A percentile compares a stretch with the other conserved stretches of the same genome.
Evolutionary conservation across 1,140 invertebrate genomes (phyloP).

Genomic region (Nixonia krombeini): DNA sequence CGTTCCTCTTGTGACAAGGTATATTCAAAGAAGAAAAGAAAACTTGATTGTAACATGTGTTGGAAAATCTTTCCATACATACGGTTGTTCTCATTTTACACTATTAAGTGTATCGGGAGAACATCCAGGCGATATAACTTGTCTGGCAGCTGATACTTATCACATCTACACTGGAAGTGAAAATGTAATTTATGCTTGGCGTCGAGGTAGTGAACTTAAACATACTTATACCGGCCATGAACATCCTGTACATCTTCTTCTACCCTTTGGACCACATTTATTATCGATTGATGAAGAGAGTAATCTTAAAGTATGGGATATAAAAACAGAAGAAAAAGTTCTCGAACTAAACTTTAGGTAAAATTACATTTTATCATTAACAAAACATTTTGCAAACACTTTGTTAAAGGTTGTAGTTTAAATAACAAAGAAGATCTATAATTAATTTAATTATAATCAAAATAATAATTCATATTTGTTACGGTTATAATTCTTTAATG

Average conservation of each 20-base stretch:
- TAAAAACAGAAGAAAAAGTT: slow-evolving; percentile 80
- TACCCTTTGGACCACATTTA: slow-evolving; percentile 90
- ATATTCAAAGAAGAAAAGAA: slow-evolving; percentile 88
- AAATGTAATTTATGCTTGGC: slow-evolving; percentile 88
- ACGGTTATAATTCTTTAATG: too few relatives aligned
- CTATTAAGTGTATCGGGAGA: slow-evolving; percentile 86
- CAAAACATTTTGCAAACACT: too few relatives aligned
- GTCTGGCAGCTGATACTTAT: slow-evolving; percentile 83
- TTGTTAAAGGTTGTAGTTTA: too few relatives aligned
- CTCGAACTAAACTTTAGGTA: slow-evolving; percentile 78
- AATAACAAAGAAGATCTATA: too few relatives aligned
- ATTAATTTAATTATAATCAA: too few relatives aligned
- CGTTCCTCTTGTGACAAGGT: slow-evolving; percentile 87
- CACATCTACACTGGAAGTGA: slow-evolving; percentile 88
- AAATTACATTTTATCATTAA: background rate
- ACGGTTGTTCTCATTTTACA: slow-evolving; percentile 86
- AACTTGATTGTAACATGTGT: slow-evolving; percentile 91
- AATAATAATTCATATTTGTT: too few relatives aligned
- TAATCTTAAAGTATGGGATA: slow-evolving; percentile 88
- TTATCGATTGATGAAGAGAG: slow-evolving; percentile 88
- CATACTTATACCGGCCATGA: slow-evolving; percentile 87
- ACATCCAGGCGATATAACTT: slow-evolving; percentile 87
- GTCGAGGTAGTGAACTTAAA: slow-evolving; percentile 87
- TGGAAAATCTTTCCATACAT: slow-evolving; percentile 93
- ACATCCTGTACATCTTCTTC: slow-evolving; percentile 80